Percentiles rank a stretch among this genome's conserved stretches.
Evolutionary conservation across 2,888 invertebrate species (phyloP).

Genomic region (Julus scanicus): DNA sequence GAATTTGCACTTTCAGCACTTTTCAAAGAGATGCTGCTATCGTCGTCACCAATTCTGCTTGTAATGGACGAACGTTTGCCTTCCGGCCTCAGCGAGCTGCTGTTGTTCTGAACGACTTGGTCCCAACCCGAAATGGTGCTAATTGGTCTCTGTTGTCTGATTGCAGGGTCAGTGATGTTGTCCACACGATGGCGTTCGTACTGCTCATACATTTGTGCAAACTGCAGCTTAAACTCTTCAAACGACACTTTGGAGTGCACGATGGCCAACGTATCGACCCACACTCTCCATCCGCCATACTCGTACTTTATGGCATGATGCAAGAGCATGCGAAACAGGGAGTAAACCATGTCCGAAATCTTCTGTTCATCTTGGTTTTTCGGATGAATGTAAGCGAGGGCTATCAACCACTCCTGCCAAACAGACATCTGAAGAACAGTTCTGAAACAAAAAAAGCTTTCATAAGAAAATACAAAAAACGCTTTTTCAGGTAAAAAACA

Average conservation of each 20-base stretch:
- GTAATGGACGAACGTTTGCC: neutral
- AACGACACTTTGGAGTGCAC: constrained; percentile 99
- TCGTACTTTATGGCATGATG: constrained; percentile 99
- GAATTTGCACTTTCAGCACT: constrained; percentile 68
- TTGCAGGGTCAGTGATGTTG: constrained; percentile 94
- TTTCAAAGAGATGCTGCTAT: constrained; percentile 16
- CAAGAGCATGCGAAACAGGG: constrained; percentile 94
- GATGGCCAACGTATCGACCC: constrained; percentile 99
- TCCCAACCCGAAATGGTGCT: constrained; percentile 88
- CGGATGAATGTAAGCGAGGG: constrained; percentile 98
- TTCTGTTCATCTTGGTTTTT: constrained; percentile 94
- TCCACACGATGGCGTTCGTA: constrained; percentile 94
- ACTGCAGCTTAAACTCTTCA: constrained; percentile 97
- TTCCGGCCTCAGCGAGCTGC: neutral
- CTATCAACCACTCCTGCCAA: constrained; percentile 99
- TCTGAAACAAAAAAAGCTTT: constrained; percentile 61
- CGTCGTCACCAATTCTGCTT: neutral
- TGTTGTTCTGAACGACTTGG: constrained; percentile 32
- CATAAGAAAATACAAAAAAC: constrained; percentile 48
- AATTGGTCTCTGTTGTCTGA: constrained; percentile 90
- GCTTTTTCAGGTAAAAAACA: neutral
- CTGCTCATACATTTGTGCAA: constrained; percentile 97
- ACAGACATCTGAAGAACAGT: constrained; percentile 99
- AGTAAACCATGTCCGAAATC: constrained; percentile 98
- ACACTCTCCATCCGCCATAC: constrained; percentile 99